These are phyloP conservation scores for Malacosoma neustria DNA, from an alignment of 2,888 invertebrate species.

Conservation along the genomic window DNA sequence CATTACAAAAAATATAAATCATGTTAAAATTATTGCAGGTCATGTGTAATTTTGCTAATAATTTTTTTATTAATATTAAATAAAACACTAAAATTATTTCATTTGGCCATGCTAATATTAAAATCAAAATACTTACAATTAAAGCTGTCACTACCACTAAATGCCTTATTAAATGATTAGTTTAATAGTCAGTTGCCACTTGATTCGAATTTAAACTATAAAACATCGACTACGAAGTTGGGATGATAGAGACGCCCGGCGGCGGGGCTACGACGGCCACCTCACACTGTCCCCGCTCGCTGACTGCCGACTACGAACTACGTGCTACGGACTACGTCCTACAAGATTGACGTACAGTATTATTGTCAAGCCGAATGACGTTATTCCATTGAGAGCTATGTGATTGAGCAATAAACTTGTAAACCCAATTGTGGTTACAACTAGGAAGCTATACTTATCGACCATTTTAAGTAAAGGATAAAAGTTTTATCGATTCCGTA, in stretches of 20 bases:
- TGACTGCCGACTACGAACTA: slow-evolving; percentile 43
- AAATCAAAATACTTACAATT: not conserved
- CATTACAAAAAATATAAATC: too few species aligned
- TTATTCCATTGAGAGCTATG: slow-evolving; percentile 12
- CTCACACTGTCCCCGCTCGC: slow-evolving; percentile 49
- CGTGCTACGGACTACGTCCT: slow-evolving; percentile 36
- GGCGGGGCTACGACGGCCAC: slow-evolving; percentile 45
- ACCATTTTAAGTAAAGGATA: not conserved
- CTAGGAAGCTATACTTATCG: not conserved
- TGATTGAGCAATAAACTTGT: not conserved
- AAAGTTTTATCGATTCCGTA: too few species aligned
- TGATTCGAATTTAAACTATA: slow-evolving; percentile 21
- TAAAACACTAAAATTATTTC: too few species aligned
- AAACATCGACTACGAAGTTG: slow-evolving; percentile 17
- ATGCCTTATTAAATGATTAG: slow-evolving; percentile 9
- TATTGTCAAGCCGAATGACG: slow-evolving; percentile 4
- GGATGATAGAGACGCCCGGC: slow-evolving; percentile 24
- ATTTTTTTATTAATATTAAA: too few species aligned
- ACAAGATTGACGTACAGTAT: slow-evolving; percentile 15
- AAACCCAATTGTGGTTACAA: not conserved
- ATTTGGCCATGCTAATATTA: too few species aligned
- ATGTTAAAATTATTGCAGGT: too few species aligned
- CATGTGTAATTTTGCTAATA: too few species aligned
- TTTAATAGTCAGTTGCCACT: slow-evolving; percentile 21
- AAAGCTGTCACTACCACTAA: slow-evolving; percentile 6